Evolutionary conservation across 2,888 invertebrate genomes (phyloP), one percentile per base, ranked within the genome.

Genomic region (Craniophora ligustri): DNA sequence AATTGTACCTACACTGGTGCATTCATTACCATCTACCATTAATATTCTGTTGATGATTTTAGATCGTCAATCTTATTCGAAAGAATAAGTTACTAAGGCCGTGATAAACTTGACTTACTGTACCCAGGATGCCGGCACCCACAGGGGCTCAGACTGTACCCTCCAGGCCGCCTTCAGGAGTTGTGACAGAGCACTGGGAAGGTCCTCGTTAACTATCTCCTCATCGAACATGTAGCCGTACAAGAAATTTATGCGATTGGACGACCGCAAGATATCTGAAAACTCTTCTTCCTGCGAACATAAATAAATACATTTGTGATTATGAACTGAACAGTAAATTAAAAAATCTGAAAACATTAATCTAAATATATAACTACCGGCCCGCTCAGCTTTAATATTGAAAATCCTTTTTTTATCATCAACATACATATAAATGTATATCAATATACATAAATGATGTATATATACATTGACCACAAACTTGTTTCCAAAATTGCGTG

Each of bases 71-170:
- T 30, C 8, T 19, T 5, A 32, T 16, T 31, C 13, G 13, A 32
- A 30, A 11, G 2, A 38, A 36, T 0, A 1, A 14, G 31, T 10
- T 44, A 32, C n/a, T n/a, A 14, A 7, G 8, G 16, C 3, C 38
- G 38, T 1, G n/a, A 14, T 2, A 34, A 26, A 2, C 11, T 23
- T 10, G 8, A 28, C 42, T 89, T 95, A 97, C 94, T 97, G 97
- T 72, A 98, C 97, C 99, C 99, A 99, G 5, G 97, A 96, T 30
- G 97, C 96, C 21, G 99, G 99, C 30, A 99, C 98, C 99, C 99
- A 99, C 11, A 98, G 95, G 0, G 99, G 98, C 82, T 99, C 98
- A 0, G 96, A 96, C 90, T 99, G 98, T 19, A 98, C 95, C 73
- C 96, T 95, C 91, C 97, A 96, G 23, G 97, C 96, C 35, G 96